Base-by-base conservation (phyloP, 2,888 invertebrate genomes). In the Phrixothrix hirtus region DNA sequence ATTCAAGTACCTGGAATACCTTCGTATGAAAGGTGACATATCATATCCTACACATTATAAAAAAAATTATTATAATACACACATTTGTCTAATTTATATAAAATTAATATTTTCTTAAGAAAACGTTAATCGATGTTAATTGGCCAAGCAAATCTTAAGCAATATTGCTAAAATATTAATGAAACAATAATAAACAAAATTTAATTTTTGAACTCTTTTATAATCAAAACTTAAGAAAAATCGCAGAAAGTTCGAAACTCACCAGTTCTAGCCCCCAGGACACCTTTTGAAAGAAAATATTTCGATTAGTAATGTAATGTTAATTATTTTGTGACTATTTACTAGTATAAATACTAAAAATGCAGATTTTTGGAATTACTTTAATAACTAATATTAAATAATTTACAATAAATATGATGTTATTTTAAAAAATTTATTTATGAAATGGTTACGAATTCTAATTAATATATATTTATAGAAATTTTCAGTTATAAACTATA, bases 1-100 rank as follows among this genome's bases (percentile, higher is more conserved):
- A 77, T 97, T 96, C 75, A 99, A 83, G 82, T 99, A 99, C 81
- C 94, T 95, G 73, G 97, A 94, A 80, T 99, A 98, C 68, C 95
- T 86, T 75, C 97, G 85, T 75, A 99, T 96, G 78, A 95, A 98
- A 65, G 95, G 95, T 44, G 97, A 97, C 96, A 99, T 97, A 77
- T 97, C 96, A 81, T 95, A 96, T 59, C 95, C 96, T 95, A 80
- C 43, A 78, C 75, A 59, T 60, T 49, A 10, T 17, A 54, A 63
- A 58, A 52, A 57, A 57, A 52, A 30, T 17, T 26, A 51, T 51
- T 17, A 44, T 17, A 48, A 27, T n/a, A n/a, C n/a, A n/a, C n/a
- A n/a, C n/a, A n/a, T n/a, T n/a, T n/a, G n/a, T n/a, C n/a, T n/a
- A n/a, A n/a, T n/a, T n/a, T n/a, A n/a, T n/a, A n/a, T n/a, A n/a